phyloP scores from a whole-genome alignment of 2,113 vertebrate species.

The Nesoenas mayeri region DNA sequence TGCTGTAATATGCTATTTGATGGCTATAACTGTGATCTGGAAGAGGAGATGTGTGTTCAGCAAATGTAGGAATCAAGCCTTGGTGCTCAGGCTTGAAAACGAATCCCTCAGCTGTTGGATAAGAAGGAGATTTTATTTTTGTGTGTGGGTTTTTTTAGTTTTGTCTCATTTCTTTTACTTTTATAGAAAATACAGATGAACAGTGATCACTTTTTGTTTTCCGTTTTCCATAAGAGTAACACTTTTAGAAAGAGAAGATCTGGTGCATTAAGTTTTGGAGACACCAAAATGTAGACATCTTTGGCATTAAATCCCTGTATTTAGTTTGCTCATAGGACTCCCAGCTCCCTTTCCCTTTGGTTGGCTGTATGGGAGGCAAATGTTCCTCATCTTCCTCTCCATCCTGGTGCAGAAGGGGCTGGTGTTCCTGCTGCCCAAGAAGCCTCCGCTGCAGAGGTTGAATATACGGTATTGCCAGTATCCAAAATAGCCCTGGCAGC shows the following conservation, averaged over 20 bases:
- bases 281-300: not conserved
- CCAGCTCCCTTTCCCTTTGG: not conserved
- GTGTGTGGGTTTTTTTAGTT: not conserved
- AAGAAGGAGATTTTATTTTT: not conserved
- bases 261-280: not conserved
- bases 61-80: conserved; percentile 4
- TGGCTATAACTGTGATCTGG: not conserved
- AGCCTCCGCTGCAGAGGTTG: not conserved
- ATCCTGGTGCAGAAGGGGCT: not conserved
- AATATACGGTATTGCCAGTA: not conserved
- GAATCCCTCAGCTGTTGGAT: not conserved
- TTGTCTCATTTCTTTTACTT: not conserved
- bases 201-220: not conserved
- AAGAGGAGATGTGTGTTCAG: not conserved
- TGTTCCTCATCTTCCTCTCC: not conserved
- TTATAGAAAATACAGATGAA: not conserved
- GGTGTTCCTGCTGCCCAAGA: not conserved
- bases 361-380: not conserved
- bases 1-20: not conserved
- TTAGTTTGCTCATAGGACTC: not conserved
- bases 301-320: not conserved
- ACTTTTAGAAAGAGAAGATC: not conserved
- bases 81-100: not conserved
- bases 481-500: not conserved
- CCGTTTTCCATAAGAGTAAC: no score